Conservation (phyloP, 2,797 vertebrate species). For the Glyptemys insculpta region DNA sequence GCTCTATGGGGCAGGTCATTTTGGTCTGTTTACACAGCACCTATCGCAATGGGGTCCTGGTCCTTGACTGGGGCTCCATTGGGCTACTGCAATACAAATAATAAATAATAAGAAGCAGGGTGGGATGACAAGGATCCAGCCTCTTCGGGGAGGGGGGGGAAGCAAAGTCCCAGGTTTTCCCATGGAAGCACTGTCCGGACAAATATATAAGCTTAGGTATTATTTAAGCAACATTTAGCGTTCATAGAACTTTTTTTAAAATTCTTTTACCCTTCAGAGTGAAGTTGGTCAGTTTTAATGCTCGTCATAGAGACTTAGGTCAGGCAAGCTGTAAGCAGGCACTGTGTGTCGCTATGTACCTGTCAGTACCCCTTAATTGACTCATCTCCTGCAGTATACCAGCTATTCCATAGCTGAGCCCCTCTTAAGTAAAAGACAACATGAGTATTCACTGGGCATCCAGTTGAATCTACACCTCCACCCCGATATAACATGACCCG, state of each 20-base stretch:
- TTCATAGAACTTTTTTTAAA: neutral
- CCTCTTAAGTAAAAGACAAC: neutral
- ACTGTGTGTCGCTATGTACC: neutral
- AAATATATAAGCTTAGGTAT: neutral
- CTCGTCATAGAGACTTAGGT: neutral
- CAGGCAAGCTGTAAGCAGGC: neutral
- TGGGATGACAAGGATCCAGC: neutral
- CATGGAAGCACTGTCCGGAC: neutral
- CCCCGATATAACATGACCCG: too few relatives aligned
- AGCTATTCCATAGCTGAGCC: neutral
- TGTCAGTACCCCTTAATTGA: neutral
- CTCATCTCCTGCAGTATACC: neutral
- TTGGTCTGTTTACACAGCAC: neutral
- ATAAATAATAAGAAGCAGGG: neutral
- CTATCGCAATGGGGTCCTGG: neutral
- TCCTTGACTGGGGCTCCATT: neutral
- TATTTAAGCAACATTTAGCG: neutral
- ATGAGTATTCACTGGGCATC: neutral
- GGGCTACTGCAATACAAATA: too few relatives aligned
- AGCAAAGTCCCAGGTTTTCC: neutral
- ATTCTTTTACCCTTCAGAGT: neutral
- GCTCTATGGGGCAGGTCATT: neutral
- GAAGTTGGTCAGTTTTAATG: neutral
- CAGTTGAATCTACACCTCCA: neutral
- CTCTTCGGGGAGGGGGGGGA: neutral